A percentile compares a stretch with the other conserved stretches of the same genome.
Conservation (phyloP, 1,140 invertebrate genomes). For the Heliconius hewitsoni region DNA sequence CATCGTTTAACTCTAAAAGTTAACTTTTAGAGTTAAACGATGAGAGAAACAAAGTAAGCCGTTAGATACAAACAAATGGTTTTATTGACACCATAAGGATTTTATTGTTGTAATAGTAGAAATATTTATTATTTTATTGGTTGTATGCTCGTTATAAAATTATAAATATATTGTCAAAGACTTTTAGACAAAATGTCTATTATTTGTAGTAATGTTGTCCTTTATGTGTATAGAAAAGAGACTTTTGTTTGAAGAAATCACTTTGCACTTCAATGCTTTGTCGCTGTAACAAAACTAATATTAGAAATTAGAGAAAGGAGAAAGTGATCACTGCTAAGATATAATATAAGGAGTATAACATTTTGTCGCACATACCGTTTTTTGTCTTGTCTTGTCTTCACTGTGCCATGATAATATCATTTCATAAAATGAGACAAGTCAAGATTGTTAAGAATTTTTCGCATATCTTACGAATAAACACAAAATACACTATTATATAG, state of each 20-base stretch:
- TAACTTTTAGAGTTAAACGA: not conserved
- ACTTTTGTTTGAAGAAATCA: not conserved
- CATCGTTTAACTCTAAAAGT: no score
- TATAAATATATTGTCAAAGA: conserved; percentile 7
- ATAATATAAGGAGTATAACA: no score
- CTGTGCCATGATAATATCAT: no score
- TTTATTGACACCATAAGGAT: conserved; percentile 57
- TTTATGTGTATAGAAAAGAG: conserved; percentile 1
- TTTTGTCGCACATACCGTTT: no score
- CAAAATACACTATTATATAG: no score
- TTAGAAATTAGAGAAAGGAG: not conserved
- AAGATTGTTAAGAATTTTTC: no score
- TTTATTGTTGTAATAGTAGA: conserved; percentile 23
- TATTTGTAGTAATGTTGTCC: conserved; percentile 1
- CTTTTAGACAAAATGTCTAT: not conserved
- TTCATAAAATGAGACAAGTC: no score
- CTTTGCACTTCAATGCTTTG: not conserved
- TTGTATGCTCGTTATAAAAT: conserved; percentile 15
- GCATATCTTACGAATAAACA: no score
- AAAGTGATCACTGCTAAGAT: not conserved
- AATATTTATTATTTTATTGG: conserved; percentile 31
- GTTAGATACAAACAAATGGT: conserved; percentile 40
- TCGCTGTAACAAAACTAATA: not conserved
- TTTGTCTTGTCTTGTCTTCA: no score
- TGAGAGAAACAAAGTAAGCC: conserved; percentile 29